phyloP scores from a whole-genome alignment of 2,113 vertebrate genomes.

The Acrocephalus kingi region DNA sequence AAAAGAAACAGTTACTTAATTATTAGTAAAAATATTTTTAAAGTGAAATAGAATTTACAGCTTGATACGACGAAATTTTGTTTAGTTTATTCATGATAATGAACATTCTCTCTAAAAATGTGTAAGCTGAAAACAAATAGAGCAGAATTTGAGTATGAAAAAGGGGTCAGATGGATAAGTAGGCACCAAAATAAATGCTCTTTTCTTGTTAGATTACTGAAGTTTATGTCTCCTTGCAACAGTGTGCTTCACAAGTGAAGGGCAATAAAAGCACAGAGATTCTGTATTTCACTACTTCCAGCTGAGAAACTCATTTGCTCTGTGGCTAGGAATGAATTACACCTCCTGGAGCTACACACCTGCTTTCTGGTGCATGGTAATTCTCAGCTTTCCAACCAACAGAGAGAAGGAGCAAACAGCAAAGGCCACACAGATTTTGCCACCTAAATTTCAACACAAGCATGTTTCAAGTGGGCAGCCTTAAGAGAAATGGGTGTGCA shows the following conservation, averaged over 20 bases:
- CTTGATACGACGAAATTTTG: neutral
- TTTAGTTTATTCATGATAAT: neutral
- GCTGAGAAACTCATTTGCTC: slow-evolving; percentile 41
- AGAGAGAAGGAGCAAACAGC: neutral
- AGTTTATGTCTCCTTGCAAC: slow-evolving; percentile 3
- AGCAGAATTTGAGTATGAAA: neutral
- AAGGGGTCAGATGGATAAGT: neutral
- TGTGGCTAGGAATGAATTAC: neutral
- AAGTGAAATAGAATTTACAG: neutral
- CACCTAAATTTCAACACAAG: neutral
- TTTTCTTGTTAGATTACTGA: neutral
- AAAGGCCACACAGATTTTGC: neutral
- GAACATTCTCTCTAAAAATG: neutral
- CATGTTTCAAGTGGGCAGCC: neutral
- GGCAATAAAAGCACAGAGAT: neutral
- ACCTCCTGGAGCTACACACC: slow-evolving; percentile 21
- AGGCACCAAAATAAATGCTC: neutral
- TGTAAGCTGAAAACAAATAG: neutral
- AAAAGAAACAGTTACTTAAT: neutral
- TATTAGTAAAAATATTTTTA: neutral
- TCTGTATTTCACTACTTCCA: slow-evolving; percentile 11
- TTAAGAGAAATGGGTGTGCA: neutral
- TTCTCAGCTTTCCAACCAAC: neutral
- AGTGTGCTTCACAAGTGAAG: neutral
- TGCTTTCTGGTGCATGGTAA: slow-evolving; percentile 19